Conservation (phyloP, 2,797 vertebrate genomes). For the Neostethus bicornis region DNA sequence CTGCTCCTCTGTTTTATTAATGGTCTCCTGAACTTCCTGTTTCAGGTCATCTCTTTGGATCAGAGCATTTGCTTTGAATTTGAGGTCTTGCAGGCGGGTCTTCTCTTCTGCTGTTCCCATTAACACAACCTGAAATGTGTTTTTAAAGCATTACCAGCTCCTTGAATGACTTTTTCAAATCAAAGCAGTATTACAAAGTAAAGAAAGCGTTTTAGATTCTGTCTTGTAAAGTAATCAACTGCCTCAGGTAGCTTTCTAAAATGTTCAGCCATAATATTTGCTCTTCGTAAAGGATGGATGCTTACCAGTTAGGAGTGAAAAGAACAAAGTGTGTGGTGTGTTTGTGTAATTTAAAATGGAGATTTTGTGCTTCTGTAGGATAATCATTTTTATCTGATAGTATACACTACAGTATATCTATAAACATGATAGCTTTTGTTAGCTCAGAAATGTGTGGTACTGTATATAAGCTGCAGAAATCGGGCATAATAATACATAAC, state of each 20-base stretch:
- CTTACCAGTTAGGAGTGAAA: constrained; percentile 29
- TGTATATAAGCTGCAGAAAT: background rate
- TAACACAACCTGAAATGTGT: constrained; percentile 29
- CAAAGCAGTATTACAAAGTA: background rate
- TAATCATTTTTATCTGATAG: too few relatives aligned
- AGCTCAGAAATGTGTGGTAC: too few relatives aligned
- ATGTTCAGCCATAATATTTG: background rate
- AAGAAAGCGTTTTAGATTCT: background rate
- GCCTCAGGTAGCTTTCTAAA: background rate
- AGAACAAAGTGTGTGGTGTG: too few relatives aligned
- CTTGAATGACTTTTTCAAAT: background rate
- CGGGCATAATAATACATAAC: background rate
- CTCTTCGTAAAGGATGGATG: constrained; percentile 9
- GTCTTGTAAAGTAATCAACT: background rate
- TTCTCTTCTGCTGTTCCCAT: background rate
- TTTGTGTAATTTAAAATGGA: too few relatives aligned
- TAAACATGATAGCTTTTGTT: too few relatives aligned
- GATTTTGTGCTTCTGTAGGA: too few relatives aligned
- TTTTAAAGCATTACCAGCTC: background rate
- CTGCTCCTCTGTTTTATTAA: constrained; percentile 17
- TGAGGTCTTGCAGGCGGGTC: constrained; percentile 12
- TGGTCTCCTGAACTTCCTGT: constrained; percentile 25
- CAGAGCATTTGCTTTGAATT: constrained; percentile 9
- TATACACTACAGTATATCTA: too few relatives aligned
- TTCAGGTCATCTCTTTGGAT: constrained; percentile 24